Conservation (phyloP, 2,113 vertebrate genomes). For the Xenopus borealis region DNA sequence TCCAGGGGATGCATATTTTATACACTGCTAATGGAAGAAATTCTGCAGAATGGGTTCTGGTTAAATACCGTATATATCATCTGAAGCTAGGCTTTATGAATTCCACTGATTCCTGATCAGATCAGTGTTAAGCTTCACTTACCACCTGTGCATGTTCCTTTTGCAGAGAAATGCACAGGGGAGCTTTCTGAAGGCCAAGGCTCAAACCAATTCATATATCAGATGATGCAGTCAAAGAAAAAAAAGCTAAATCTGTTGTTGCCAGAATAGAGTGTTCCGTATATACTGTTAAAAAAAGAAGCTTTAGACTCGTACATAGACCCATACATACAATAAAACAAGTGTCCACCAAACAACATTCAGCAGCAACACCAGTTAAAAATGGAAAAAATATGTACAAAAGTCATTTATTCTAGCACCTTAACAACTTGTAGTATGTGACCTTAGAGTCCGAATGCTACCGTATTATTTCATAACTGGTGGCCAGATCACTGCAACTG, state of each 20-base stretch:
- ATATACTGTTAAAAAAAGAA: conserved; percentile 50
- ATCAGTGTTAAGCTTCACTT: conserved; percentile 53
- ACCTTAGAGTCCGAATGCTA: conserved; percentile 47
- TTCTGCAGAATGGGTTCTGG: conserved; percentile 65
- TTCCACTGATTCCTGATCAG: conserved; percentile 55
- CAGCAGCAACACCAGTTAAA: conserved; percentile 62
- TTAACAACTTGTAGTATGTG: conserved; percentile 29
- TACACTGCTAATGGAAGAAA: conserved; percentile 75
- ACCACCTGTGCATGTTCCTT: conserved; percentile 47
- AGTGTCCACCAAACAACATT: conserved; percentile 68
- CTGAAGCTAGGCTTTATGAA: conserved; percentile 60
- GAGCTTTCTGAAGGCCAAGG: too few species aligned
- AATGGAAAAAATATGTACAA: conserved; percentile 63
- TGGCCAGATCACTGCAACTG: not conserved
- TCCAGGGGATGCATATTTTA: conserved; percentile 74
- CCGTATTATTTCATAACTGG: conserved; percentile 43
- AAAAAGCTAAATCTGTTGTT: conserved; percentile 40
- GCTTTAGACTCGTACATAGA: conserved; percentile 19
- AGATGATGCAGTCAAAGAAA: not conserved
- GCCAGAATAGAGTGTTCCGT: conserved; percentile 5
- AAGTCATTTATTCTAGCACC: conserved; percentile 29
- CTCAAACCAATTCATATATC: too few species aligned
- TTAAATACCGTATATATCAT: conserved; percentile 75
- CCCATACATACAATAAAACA: conserved; percentile 61
- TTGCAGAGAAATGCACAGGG: conserved; percentile 41